Conservation (phyloP, 2,113 vertebrate genomes). For the Tragulus kanchil region DNA sequence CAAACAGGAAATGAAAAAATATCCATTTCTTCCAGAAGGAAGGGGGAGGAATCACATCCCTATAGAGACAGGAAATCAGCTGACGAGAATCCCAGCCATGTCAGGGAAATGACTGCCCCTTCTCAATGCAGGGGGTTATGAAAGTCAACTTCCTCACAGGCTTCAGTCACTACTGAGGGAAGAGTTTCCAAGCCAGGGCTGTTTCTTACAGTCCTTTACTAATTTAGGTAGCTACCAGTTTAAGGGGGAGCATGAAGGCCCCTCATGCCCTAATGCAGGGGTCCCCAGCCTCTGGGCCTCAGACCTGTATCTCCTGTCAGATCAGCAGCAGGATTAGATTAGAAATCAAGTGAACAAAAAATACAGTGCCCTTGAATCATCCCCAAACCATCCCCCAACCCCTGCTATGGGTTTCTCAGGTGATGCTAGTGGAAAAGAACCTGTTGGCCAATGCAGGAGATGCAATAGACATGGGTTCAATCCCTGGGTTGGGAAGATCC, state of each 20-base stretch:
- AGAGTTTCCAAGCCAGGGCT: conserved; percentile 16
- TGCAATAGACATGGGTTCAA: too few species aligned
- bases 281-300: not conserved
- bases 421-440: too few species aligned
- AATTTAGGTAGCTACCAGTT: conserved; percentile 35
- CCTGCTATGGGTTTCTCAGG: not conserved
- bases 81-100: conserved; percentile 1
- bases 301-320: not conserved
- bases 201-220: not conserved
- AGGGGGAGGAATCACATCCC: conserved; percentile 64
- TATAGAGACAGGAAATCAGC: conserved; percentile 61
- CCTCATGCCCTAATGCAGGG: not conserved
- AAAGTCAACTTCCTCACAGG: conserved; percentile 29
- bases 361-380: not conserved
- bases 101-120: conserved; percentile 53
- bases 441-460: too few species aligned
- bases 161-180: not conserved
- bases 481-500: too few species aligned
- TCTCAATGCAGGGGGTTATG: not conserved
- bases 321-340: not conserved
- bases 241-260: conserved; percentile 15
- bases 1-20: conserved; percentile 88
- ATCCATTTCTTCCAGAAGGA: conserved; percentile 76
- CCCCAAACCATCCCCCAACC: not conserved
- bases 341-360: not conserved